Evolutionary conservation across 2,888 invertebrate species (phyloP), one percentile per base, ranked within the genome.

Genomic region (Drosophila multiciliata): DNA sequence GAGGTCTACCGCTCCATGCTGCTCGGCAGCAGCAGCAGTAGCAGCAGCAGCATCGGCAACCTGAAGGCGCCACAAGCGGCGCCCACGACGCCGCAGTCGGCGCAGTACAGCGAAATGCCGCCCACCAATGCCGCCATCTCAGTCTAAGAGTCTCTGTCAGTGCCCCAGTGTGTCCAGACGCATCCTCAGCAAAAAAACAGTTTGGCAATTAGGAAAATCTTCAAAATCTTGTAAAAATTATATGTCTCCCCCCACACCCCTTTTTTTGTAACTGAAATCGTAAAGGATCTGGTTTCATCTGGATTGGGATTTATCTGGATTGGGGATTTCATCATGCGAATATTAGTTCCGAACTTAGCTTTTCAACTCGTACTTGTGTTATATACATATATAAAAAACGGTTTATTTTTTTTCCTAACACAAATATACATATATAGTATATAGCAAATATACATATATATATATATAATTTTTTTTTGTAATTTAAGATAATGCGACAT

Each of bases 1-100:
- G 93, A 93, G 73, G 91, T 93, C n/a, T 93, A 93, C 49, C 91
- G 92, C 62, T 92, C 93, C 17, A 92, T 93, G 92, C 74, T 93
- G 52, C 86, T 92, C 11, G 90, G 15, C 89, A 83, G 69, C 78
- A 63, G 35, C 67, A n/a, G 45, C 17, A 40, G 40, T 89, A 86
- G 68, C 76, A 38, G 17, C 38, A 38, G 38, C 42, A 90, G 17
- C 89, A 87, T 67, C 73, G 59, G 35, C 67, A 73, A 17, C 72
- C 75, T 52, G 75, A 79, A 72, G 64, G 20, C 78, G 73, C 15
- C 85, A 70, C 48, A 66, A 45, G 0, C 75, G 50, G 50, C 74
- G 65, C 58, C 73, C 20, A 54, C 83, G 60, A 53, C 80, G 40
- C 12, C 78, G 23, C 80, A 78, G 49, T 80, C 85, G 58, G 80